Conservation (phyloP, 2,113 vertebrate genomes). For the Xenopus tropicalis region DNA sequence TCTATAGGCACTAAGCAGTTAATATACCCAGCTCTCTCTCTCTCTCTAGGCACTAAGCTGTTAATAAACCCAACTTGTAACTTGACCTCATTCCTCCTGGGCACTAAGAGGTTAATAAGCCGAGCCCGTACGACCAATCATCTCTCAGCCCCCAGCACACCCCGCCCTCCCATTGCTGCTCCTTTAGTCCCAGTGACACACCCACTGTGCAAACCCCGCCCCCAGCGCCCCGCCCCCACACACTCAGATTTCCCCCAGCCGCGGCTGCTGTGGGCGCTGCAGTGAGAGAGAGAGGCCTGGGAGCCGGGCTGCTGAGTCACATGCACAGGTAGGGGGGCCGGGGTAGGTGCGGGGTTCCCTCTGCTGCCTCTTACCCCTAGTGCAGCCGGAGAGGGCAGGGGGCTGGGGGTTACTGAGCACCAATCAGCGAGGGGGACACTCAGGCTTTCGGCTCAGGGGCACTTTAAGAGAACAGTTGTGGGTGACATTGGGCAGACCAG, state of each 20-base stretch:
- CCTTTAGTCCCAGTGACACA: not conserved
- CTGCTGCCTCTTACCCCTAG: too few relatives aligned
- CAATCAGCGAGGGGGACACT: not conserved
- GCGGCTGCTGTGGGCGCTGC: not conserved
- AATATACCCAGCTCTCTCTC: too few relatives aligned
- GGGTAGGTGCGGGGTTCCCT: not conserved
- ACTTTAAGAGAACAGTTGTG: not conserved
- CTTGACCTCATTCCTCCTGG: too few relatives aligned
- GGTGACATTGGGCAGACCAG: not conserved
- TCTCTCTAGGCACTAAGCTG: too few relatives aligned
- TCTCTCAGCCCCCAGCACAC: too few relatives aligned
- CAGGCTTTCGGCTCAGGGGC: not conserved
- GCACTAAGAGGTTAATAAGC: too few relatives aligned
- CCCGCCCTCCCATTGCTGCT: too few relatives aligned
- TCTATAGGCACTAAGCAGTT: too few relatives aligned
- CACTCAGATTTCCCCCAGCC: not conserved
- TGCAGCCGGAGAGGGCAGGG: too few relatives aligned
- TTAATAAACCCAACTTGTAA: too few relatives aligned
- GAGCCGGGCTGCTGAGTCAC: constrained; percentile 26
- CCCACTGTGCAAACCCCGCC: not conserved
- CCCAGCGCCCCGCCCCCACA: not conserved
- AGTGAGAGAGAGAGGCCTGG: constrained; percentile 3
- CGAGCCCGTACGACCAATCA: too few relatives aligned
- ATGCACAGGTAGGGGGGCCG: constrained; percentile 16
- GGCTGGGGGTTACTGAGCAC: too few relatives aligned